Evolutionary conservation across 2,797 vertebrate species (phyloP), one percentile per base, ranked within the genome.

Genomic region (Synaphobranchus kaupii): DNA sequence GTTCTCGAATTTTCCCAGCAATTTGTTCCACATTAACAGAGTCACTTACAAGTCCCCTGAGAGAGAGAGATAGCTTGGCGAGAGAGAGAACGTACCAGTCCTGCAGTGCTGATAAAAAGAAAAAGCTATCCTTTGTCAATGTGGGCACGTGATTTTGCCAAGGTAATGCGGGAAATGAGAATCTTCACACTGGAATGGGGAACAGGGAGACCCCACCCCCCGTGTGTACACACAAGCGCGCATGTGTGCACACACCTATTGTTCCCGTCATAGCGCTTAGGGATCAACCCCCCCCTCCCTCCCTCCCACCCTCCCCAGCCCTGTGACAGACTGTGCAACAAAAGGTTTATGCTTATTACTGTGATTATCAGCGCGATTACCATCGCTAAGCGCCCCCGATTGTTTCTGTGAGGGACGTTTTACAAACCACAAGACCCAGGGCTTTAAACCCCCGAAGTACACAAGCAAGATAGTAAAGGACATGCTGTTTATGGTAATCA

Each of bases 1-100:
- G n/a, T 66, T 86, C 78, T 86, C 60, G 31, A 52, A 58, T 88
- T 86, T 86, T 85, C 87, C 83, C 60, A 58, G 78, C 76, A 85
- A 86, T 88, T 88, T 86, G 87, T 88, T 88, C 87, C 85, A 83
- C 84, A 88, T 88, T 88, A 88, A 83, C 80, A n/a, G 81, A 76
- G 80, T 84, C 63, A 34, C 85, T 88, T 48, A 48, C n/a, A 44
- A 63, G 54, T 47, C 76, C 48, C 39, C 39, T 60, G 78, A 71
- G 71, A 68, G 58, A 52, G 7, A 9, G 60, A 66, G 34, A 28
- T 34, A 60, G 63, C 6, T 2, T 2, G 39, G 39, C 39, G 39
- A 39, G 39, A 20, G 4, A 58, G 17, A 15, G 15, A 20, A 3
- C 2, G 15, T 54, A 39, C 39, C 39, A 39, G 39, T 39, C 39